A percentile compares a stretch with the other conserved stretches of the same genome.
These are phyloP conservation scores for Pyrocephalus nanus DNA, from an alignment of 2,797 vertebrate genomes.

Conservation along the genomic window DNA sequence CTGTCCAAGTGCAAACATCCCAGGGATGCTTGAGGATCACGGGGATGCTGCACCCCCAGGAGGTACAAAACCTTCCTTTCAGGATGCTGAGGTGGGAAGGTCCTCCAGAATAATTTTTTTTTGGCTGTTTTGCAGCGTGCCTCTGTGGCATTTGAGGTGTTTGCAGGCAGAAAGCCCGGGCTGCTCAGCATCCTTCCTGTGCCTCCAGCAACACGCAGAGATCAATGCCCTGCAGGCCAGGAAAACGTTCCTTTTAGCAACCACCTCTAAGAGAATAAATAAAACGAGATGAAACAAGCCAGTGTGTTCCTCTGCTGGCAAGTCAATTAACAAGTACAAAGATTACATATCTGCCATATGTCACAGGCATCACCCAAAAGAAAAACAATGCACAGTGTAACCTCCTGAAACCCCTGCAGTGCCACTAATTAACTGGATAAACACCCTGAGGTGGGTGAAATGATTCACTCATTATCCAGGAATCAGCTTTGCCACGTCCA, in stretches of 20 bases:
- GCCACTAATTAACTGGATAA: background rate
- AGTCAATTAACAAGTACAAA: background rate
- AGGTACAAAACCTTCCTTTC: background rate
- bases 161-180: background rate
- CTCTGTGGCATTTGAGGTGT: background rate
- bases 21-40: background rate
- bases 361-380: background rate
- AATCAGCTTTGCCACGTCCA: background rate
- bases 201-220: background rate
- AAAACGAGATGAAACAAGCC: background rate
- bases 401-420: background rate
- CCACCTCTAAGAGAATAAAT: background rate
- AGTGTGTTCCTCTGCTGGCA: background rate
- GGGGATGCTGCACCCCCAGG: background rate
- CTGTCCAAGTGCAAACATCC: background rate
- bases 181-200: background rate
- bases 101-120: background rate
- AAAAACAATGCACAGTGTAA: background rate
- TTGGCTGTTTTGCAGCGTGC: fast-evolving
- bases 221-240: background rate
- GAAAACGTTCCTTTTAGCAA: background rate
- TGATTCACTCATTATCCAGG: background rate
- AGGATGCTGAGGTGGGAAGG: background rate
- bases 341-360: background rate
- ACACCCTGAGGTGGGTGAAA: background rate